Evolutionary conservation across 2,888 invertebrate genomes (phyloP).

Genomic region (Acanthosepion esculentum): DNA sequence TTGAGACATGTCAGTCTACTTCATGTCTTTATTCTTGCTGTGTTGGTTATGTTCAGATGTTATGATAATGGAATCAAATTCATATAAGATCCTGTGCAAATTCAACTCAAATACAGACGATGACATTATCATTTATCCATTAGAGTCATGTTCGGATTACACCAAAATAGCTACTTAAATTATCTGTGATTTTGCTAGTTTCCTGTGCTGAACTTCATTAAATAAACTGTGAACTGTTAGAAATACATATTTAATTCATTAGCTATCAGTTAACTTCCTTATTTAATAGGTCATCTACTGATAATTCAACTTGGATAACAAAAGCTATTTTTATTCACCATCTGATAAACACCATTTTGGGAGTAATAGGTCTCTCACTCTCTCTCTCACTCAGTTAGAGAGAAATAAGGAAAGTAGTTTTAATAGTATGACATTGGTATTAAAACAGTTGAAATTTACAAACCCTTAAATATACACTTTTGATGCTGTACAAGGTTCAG

Average conservation of each 20-base stretch:
- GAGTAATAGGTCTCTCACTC: too few species aligned
- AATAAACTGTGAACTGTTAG: background rate
- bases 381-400: too few species aligned
- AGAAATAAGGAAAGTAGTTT: too few species aligned
- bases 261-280: background rate
- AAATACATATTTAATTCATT: background rate
- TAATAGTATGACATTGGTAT: too few species aligned
- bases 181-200: constrained; percentile 10
- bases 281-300: background rate
- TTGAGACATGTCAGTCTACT: background rate
- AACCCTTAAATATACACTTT: too few species aligned
- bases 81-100: background rate
- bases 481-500: too few species aligned
- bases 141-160: background rate
- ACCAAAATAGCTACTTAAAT: background rate
- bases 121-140: background rate
- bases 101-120: background rate
- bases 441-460: too few species aligned
- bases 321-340: background rate
- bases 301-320: background rate
- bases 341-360: background rate
- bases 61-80: constrained; percentile 2
- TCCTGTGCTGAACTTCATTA: too few species aligned
- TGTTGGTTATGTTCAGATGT: background rate
- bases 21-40: background rate